Percentiles rank a stretch among this genome's conserved stretches.
Evolutionary conservation across 2,888 invertebrate genomes (phyloP).

Genomic region (Perizoma flavofasciatum): DNA sequence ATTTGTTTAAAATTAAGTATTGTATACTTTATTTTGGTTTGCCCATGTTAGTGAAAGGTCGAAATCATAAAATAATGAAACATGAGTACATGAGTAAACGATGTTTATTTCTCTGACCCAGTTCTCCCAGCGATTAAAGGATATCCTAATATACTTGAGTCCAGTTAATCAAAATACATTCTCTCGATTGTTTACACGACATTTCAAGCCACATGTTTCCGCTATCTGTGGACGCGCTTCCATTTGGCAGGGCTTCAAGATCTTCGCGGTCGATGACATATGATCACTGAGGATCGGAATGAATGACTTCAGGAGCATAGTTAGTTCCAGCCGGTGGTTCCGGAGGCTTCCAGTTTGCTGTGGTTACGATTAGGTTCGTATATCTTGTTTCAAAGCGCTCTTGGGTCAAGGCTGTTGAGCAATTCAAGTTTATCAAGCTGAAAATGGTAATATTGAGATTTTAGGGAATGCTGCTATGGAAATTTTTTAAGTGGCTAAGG

Average conservation of each 20-base stretch:
- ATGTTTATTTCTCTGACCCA: slow-evolving; percentile 19
- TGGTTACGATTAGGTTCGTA: neutral
- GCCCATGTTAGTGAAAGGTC: too few relatives aligned
- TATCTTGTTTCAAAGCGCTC: slow-evolving; percentile 5
- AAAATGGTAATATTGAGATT: slow-evolving; percentile 3
- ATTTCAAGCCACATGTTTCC: slow-evolving; percentile 53
- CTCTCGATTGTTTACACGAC: slow-evolving; percentile 43
- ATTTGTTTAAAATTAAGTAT: too few relatives aligned
- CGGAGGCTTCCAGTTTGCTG: slow-evolving; percentile 16
- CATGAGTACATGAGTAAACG: slow-evolving; percentile 2
- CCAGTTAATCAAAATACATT: slow-evolving; percentile 37
- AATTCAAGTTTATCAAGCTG: slow-evolving; percentile 9
- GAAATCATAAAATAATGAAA: neutral
- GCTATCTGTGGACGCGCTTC: slow-evolving; percentile 41
- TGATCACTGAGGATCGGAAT: slow-evolving; percentile 28
- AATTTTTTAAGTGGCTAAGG: neutral
- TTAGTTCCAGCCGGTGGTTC: slow-evolving; percentile 20
- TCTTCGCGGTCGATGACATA: slow-evolving; percentile 51
- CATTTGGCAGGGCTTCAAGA: slow-evolving; percentile 56
- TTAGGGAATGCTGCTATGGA: neutral
- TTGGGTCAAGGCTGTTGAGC: slow-evolving; percentile 3
- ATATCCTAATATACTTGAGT: slow-evolving; percentile 35
- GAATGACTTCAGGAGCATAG: slow-evolving; percentile 10
- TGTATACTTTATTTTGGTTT: too few relatives aligned
- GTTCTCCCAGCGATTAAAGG: slow-evolving; percentile 25